These are phyloP conservation scores for Crambe crambe DNA, from an alignment of 37 sponge, comb jelly and placozoan genomes.

Conservation along the genomic window DNA sequence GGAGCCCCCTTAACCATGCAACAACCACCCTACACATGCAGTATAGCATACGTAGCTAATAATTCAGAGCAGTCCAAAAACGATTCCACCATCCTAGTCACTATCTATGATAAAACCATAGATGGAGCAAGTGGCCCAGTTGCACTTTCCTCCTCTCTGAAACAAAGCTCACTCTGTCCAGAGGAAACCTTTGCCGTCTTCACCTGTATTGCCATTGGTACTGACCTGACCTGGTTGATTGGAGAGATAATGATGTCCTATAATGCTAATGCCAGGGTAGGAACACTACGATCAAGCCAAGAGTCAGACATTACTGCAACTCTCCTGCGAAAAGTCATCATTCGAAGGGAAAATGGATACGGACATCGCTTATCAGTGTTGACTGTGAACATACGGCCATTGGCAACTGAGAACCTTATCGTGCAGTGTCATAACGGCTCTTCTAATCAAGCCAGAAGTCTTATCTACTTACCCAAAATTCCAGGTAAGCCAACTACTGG, in stretches of 20 bases:
- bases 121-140: not conserved
- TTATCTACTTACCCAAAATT: not conserved
- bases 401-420: not conserved
- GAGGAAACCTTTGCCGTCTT: not conserved
- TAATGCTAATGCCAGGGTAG: not conserved
- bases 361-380: not conserved
- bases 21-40: too few relatives aligned
- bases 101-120: too few relatives aligned
- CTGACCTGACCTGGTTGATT: not conserved
- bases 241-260: not conserved
- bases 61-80: too few relatives aligned
- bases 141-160: not conserved
- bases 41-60: too few relatives aligned
- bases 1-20: too few relatives aligned
- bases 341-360: not conserved
- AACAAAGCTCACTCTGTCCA: not conserved
- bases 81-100: too few relatives aligned
- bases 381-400: not conserved
- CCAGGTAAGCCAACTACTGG: too few relatives aligned
- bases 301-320: not conserved
- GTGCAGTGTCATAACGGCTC: not conserved
- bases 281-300: not conserved
- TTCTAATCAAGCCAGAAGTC: not conserved
- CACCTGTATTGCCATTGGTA: not conserved
- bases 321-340: not conserved